Base-by-base conservation (phyloP, 2,113 vertebrate genomes). In the Tursiops truncatus region DNA sequence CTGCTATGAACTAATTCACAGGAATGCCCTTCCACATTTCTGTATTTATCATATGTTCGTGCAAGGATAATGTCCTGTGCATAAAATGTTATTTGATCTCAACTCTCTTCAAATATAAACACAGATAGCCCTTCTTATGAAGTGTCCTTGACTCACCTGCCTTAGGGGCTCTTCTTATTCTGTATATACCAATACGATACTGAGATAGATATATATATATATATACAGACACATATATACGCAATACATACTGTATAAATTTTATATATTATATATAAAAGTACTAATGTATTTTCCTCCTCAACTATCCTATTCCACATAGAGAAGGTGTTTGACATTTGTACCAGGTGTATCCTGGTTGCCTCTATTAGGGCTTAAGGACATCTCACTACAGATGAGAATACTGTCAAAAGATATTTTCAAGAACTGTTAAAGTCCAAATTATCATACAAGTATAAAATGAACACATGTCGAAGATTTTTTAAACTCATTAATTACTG, bases 341-440 rank as follows among this genome's bases (percentile, higher is more conserved):
- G 8, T 31, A 38, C 1, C 23, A 80, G 31, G 1, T 87, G 21
- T 95, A 17, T 70, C 20, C 4, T 60, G 3, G 9, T 11, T 89
- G 11, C 8, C 21, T 68, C 44, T 79, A 33, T 60, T n/a, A 77
- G 28, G 8, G 6, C 33, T 81, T 71, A 79, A 71, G 31, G 10
- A 8, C 68, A 56, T 83, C 23, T 73, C 41, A 36, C 56, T 50
- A 85, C 18, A 89, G 60, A 50, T 28, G 0, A 0, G 6, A n/a
- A 15, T 77, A 23, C 2, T 60, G 21, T 76, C 76, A 33, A 94
- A 90, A 33, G 2, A 68, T 79, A 74, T 71, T 91, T 95, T n/a
- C n/a, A 76, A 96, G 62, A 86, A 68, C 2, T 91, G 28, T 81
- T 70, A 70, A 86, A 93, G 80, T 89, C 6, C 73, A 94, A 89